Conservation (phyloP, 1,140 invertebrate species). For the Hormaphis cornu region DNA sequence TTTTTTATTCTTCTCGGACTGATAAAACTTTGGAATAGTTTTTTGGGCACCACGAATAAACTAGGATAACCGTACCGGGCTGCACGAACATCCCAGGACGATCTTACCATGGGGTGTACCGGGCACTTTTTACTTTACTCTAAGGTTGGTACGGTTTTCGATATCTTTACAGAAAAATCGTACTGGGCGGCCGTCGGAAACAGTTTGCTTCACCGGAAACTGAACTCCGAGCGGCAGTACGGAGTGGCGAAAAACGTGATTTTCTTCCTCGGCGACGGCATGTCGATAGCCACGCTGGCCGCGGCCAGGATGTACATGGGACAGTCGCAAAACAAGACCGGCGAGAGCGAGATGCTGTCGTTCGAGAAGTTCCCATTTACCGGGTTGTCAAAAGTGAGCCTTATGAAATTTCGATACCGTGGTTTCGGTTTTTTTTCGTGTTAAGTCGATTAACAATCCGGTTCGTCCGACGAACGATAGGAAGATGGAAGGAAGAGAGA, state of each 20-base stretch:
- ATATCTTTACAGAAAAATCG: background rate
- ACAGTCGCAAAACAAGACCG: slow-evolving; percentile 47
- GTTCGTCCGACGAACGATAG: too few species aligned
- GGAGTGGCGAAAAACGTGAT: slow-evolving; percentile 56
- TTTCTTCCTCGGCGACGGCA: slow-evolving; percentile 62
- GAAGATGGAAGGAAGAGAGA: too few species aligned
- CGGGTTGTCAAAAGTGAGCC: slow-evolving; percentile 41
- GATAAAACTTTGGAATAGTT: too few species aligned
- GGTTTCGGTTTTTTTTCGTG: too few species aligned
- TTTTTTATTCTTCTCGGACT: too few species aligned
- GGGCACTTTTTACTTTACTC: too few species aligned
- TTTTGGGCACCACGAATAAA: too few species aligned
- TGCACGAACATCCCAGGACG: too few species aligned
- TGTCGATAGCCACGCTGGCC: slow-evolving; percentile 59
- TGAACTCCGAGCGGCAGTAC: slow-evolving; percentile 41
- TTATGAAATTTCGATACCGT: too few species aligned
- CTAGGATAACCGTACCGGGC: too few species aligned
- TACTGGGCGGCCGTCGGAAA: background rate
- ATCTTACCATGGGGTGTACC: too few species aligned
- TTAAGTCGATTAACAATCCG: too few species aligned
- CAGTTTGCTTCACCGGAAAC: background rate
- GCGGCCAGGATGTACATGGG: slow-evolving; percentile 53
- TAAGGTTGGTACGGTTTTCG: background rate
- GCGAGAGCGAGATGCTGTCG: slow-evolving; percentile 46
- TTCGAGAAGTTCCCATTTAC: slow-evolving; percentile 49